Percentiles rank a stretch among this genome's conserved stretches.
These are phyloP conservation scores for Villa cingulata DNA, from an alignment of 2,888 invertebrate species.

Conservation along the genomic window DNA sequence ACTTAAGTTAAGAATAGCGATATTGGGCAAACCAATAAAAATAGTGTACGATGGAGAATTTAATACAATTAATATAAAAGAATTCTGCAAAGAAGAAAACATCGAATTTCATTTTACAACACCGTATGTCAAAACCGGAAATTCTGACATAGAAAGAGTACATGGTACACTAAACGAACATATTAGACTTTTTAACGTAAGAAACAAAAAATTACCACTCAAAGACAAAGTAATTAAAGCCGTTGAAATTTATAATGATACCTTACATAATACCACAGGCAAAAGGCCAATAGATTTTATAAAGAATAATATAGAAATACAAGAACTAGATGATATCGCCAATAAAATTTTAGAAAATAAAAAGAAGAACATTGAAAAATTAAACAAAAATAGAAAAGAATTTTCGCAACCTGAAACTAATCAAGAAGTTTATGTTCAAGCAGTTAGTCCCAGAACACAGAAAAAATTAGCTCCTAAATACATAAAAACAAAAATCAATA, in stretches of 20 bases:
- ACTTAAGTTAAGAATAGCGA: conserved; percentile 4
- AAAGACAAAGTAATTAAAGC: background rate
- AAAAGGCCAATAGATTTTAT: too few species aligned
- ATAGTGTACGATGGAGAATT: conserved; percentile 10
- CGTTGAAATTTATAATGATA: conserved; percentile 1
- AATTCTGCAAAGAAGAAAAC: conserved; percentile 7
- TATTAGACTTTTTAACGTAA: conserved; percentile 1
- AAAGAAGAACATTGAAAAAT: background rate
- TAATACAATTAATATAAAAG: conserved; percentile 7
- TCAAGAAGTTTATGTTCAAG: too few species aligned
- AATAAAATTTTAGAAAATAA: background rate
- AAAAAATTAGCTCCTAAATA: too few species aligned
- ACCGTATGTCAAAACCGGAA: conserved; percentile 7
- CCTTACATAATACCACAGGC: too few species aligned
- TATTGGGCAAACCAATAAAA: conserved; percentile 8
- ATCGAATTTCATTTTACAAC: background rate
- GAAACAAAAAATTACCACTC: background rate
- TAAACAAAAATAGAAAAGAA: background rate
- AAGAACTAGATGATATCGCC: too few species aligned
- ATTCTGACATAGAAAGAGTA: conserved; percentile 2
- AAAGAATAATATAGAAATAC: too few species aligned
- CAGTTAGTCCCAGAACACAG: too few species aligned
- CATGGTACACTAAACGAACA: conserved; percentile 4
- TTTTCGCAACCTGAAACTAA: background rate
- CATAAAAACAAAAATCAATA: too few species aligned